A percentile compares a stretch with the other conserved stretches of the same genome.
phyloP scores from a whole-genome alignment of 2,888 invertebrate species.

The Drosophila picticornis region DNA sequence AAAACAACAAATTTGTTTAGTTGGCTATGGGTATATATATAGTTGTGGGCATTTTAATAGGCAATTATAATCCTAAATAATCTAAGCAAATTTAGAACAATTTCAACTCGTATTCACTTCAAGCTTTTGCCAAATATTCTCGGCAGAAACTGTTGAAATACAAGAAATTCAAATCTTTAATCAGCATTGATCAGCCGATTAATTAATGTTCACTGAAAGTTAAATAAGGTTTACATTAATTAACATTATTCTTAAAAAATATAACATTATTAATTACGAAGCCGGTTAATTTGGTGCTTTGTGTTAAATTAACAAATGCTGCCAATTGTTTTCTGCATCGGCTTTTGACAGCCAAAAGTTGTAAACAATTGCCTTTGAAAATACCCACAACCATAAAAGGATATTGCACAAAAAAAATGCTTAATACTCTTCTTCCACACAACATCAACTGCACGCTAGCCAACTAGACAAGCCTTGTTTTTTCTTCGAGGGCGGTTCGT shows the following conservation, averaged over 20 bases:
- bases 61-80: conserved; percentile 47
- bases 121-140: neutral
- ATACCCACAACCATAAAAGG: conserved; percentile 35
- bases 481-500: neutral
- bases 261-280: neutral
- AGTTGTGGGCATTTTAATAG: conserved; percentile 39
- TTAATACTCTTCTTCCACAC: conserved; percentile 13
- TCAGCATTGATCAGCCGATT: neutral
- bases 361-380: conserved; percentile 58
- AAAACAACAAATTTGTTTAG: conserved; percentile 65
- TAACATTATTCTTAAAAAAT: conserved; percentile 1
- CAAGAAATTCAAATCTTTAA: conserved; percentile 7
- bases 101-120: conserved; percentile 15
- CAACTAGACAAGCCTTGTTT: conserved; percentile 68
- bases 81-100: neutral
- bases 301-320: neutral
- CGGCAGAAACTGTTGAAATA: conserved; percentile 20
- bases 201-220: neutral
- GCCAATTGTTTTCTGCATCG: neutral
- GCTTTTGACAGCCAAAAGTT: neutral
- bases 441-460: conserved; percentile 40
- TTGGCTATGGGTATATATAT: conserved; percentile 36
- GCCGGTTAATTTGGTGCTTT: conserved; percentile 1
- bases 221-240: neutral
- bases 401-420: conserved; percentile 56